These are phyloP conservation scores for Tetropium fuscum DNA, from an alignment of 2,888 invertebrate genomes.

Conservation along the genomic window DNA sequence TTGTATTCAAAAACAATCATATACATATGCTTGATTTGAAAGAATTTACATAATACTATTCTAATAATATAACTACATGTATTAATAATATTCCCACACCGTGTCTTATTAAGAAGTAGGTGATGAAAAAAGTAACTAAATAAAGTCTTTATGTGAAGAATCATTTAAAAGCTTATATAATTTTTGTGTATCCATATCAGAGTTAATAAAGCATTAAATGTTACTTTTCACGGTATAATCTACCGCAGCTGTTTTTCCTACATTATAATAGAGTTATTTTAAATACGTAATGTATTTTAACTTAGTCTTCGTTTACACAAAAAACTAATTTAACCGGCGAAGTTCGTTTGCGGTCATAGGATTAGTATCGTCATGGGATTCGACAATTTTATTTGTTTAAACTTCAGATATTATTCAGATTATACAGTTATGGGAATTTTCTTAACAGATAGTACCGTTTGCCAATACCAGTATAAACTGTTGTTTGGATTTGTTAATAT, in stretches of 20 bases:
- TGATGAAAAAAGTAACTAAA: conserved; percentile 6
- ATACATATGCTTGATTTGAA: no score
- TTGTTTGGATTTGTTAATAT: no score
- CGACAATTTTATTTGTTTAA: conserved; percentile 18
- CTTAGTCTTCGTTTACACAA: conserved; percentile 6
- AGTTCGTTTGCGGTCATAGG: conserved; percentile 1
- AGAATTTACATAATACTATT: no score
- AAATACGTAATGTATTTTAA: conserved; percentile 18
- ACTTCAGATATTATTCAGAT: conserved; percentile 7
- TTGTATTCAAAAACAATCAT: no score
- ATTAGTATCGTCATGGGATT: conserved; percentile 23
- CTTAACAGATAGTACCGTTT: conserved; percentile 1
- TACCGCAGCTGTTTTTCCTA: conserved; percentile 26
- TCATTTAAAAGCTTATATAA: conserved; percentile 8
- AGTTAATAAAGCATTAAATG: conserved; percentile 27
- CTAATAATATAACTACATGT: not conserved
- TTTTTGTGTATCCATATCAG: conserved; percentile 21
- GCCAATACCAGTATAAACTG: not conserved
- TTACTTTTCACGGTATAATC: conserved; percentile 26
- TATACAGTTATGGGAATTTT: conserved; percentile 21
- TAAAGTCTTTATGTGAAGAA: conserved; percentile 7
- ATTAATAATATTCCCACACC: not conserved
- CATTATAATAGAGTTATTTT: conserved; percentile 9
- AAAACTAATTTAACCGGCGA: conserved; percentile 3
- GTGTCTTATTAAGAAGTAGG: not conserved